phyloP scores from a whole-genome alignment of 2,797 vertebrate species.

The Pyrocephalus nanus region DNA sequence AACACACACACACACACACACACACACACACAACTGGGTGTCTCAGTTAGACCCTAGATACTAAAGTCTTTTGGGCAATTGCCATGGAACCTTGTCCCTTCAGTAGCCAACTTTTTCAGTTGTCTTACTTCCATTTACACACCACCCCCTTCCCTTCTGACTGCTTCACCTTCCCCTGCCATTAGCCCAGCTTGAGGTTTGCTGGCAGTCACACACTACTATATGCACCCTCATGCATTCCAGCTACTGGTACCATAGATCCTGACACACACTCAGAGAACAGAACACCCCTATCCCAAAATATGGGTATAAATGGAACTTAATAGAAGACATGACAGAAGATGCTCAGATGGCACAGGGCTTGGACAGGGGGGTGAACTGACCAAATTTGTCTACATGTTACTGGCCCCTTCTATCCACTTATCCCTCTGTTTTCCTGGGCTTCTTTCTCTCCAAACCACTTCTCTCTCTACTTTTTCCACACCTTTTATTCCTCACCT shows the following conservation, averaged over 20 bases:
- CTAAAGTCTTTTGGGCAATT: neutral
- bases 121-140: neutral
- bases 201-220: neutral
- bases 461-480: neutral
- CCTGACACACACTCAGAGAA: neutral
- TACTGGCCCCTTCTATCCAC: neutral
- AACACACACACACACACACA: neutral
- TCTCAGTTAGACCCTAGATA: neutral
- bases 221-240: neutral
- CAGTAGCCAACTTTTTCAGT: neutral
- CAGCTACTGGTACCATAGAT: neutral
- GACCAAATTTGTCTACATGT: neutral
- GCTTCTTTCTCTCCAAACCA: neutral
- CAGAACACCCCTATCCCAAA: neutral
- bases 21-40: neutral
- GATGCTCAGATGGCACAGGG: neutral
- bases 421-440: neutral
- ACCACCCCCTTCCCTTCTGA: neutral
- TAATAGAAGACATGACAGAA: neutral
- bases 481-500: neutral
- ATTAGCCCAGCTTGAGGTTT: neutral
- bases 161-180: neutral
- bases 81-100: neutral
- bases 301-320: neutral
- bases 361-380: accelerated